Percentiles rank a stretch among this genome's conserved stretches.
These are phyloP conservation scores for Paelopatides confundens DNA, from an alignment of 53 echinoderm and acorn worm species.

Conservation along the genomic window DNA sequence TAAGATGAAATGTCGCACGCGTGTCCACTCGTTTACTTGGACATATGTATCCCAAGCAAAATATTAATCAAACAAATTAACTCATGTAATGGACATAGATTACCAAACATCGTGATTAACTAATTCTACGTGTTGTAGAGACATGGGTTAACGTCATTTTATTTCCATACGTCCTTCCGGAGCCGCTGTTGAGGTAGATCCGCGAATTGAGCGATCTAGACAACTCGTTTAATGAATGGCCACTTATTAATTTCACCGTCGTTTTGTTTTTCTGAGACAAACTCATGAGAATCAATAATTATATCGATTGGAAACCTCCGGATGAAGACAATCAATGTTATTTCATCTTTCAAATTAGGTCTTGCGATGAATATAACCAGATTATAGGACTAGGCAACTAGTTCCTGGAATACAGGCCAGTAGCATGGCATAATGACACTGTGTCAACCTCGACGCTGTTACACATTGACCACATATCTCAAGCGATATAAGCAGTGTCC, in stretches of 20 bases:
- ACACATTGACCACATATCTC: too few relatives aligned
- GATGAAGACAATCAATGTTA: not conserved
- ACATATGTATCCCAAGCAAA: not conserved
- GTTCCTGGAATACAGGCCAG: too few relatives aligned
- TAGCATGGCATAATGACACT: too few relatives aligned
- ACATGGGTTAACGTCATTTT: slow-evolving; percentile 7
- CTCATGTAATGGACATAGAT: not conserved
- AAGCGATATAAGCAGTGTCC: too few relatives aligned
- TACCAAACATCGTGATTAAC: not conserved
- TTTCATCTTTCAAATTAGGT: slow-evolving; percentile 16
- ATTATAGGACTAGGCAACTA: too few relatives aligned
- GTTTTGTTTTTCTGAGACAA: not conserved
- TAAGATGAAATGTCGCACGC: too few relatives aligned
- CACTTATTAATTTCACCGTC: slow-evolving; percentile 3
- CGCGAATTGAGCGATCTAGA: not conserved
- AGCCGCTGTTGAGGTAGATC: not conserved
- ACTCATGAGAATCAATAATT: not conserved
- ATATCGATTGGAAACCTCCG: slow-evolving; percentile 13
- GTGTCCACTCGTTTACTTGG: too few relatives aligned
- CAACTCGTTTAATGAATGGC: slow-evolving; percentile 14
- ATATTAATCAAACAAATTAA: not conserved
- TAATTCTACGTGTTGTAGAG: not conserved
- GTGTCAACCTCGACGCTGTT: too few relatives aligned
- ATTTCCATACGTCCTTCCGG: not conserved
- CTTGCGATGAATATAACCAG: not conserved